phyloP scores from a whole-genome alignment of 2,888 invertebrate genomes.

The Griposia aprilina region DNA sequence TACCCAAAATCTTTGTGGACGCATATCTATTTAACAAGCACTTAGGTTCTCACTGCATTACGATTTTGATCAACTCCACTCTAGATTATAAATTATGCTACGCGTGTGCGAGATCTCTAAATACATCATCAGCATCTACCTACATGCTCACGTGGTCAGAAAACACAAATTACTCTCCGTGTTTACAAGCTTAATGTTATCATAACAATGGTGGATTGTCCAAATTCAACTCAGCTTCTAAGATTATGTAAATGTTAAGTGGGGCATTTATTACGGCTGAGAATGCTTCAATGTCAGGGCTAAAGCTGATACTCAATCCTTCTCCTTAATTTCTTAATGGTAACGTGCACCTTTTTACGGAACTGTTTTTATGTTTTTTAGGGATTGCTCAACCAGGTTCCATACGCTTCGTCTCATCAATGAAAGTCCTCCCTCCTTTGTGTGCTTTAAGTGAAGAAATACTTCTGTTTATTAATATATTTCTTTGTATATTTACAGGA shows the following conservation, averaged over 20 bases:
- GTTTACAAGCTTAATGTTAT: conserved; percentile 39
- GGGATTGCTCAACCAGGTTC: background rate
- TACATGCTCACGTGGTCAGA: conserved; percentile 30
- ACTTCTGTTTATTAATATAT: conserved; percentile 52
- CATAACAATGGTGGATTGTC: conserved; percentile 43
- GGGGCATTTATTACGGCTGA: conserved; percentile 33
- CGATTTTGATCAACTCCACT: background rate
- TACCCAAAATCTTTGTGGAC: background rate
- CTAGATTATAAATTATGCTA: conserved; percentile 34
- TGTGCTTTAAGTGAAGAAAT: background rate
- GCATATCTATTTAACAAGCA: background rate
- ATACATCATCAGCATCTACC: conserved; percentile 21
- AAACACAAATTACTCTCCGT: conserved; percentile 27
- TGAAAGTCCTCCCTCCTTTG: background rate
- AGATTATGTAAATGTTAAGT: conserved; percentile 47
- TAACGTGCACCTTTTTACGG: conserved; percentile 73
- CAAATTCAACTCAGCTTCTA: conserved; percentile 35
- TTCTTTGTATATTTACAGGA: conserved; percentile 79
- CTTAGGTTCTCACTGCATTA: conserved; percentile 1
- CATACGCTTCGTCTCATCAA: background rate
- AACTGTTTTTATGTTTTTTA: background rate
- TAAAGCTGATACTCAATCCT: conserved; percentile 77
- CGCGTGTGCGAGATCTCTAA: conserved; percentile 12
- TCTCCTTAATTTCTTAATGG: conserved; percentile 7
- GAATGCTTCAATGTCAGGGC: conserved; percentile 71